Evolutionary conservation across 1,140 invertebrate species (phyloP), one percentile per base, ranked within the genome.

Genomic region (Drosophila gunungcola): DNA sequence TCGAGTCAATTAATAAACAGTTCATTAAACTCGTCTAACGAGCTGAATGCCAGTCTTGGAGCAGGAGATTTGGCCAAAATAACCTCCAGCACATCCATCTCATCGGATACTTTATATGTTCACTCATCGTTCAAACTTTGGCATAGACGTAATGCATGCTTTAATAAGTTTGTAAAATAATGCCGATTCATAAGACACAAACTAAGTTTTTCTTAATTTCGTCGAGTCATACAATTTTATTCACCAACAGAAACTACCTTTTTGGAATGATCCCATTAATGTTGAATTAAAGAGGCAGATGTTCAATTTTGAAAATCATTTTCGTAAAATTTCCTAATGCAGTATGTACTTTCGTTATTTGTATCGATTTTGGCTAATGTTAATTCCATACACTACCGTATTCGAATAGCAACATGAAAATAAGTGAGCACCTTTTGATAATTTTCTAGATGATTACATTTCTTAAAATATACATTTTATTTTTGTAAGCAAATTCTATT

Each of bases 261-360:
- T 80, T 64, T 92, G 91, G 90, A 88, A 91, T 29, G 91, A 92
- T 69, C 91, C 91, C 6, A 89, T 92, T 55, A 68, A 86, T 34
- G 86, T 82, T 53, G 92, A 92, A 56, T 85, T 90, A 69, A 92
- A 91, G 53, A 76, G 84, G 10, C 74, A 92, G 45, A 13, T 92
- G 41, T 92, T 92, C 11, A 85, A 76, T 43, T 90, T 91, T 29
- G 91, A 92, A 56, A 88, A 73, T 78, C 78, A 88, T 25, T 89
- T 92, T 73, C 79, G 86, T 54, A 91, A 91, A 64, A 92, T 92
- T 56, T 73, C 89, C 21, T 91, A 81, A 83, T 16, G 5, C 3
- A 29, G 27, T 2, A 29, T 29, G 3, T 29, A 29, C 27, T 29
- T 4, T 4, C 27, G 3, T 29, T 29, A 29, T 29, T 29, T 29